Percentiles rank a stretch among this genome's conserved stretches.
phyloP scores from a whole-genome alignment of 2,113 vertebrate genomes.

The Albula goreensis region DNA sequence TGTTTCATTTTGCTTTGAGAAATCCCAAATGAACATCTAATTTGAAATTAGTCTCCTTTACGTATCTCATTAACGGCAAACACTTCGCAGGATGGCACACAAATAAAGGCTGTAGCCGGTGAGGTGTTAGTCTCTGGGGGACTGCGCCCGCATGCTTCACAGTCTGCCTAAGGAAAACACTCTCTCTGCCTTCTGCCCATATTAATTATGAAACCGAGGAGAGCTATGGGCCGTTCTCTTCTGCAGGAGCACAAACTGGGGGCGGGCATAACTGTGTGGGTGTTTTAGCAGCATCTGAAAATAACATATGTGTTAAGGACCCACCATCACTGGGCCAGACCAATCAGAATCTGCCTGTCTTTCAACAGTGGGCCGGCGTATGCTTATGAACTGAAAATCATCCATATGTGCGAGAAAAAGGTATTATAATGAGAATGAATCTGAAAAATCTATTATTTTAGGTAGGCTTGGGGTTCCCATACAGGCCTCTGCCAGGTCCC shows the following conservation, averaged over 20 bases:
- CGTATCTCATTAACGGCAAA: slow-evolving; percentile 60
- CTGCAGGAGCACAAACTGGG: slow-evolving; percentile 32
- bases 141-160: slow-evolving; percentile 45
- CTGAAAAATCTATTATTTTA: too few relatives aligned
- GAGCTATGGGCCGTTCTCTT: slow-evolving; percentile 38
- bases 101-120: slow-evolving; percentile 47
- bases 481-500: too few relatives aligned
- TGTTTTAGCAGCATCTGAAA: slow-evolving; percentile 16
- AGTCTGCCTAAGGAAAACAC: slow-evolving; percentile 51
- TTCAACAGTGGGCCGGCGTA: background rate
- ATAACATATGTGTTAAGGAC: slow-evolving; percentile 49
- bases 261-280: background rate
- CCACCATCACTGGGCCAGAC: slow-evolving; percentile 23
- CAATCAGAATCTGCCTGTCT: background rate
- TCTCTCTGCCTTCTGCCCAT: slow-evolving; percentile 58
- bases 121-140: slow-evolving; percentile 51
- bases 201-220: slow-evolving; percentile 62
- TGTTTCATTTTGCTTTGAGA: background rate
- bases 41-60: slow-evolving; percentile 51
- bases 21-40: slow-evolving; percentile 45
- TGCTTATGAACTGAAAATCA: too few relatives aligned
- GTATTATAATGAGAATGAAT: too few relatives aligned
- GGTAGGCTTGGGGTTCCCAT: too few relatives aligned
- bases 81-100: slow-evolving; percentile 51
- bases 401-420: too few relatives aligned